Percentiles rank a stretch among this genome's conserved stretches.
These are phyloP conservation scores for Hybognathus amarus DNA, from an alignment of 2,797 vertebrate species.

Conservation along the genomic window DNA sequence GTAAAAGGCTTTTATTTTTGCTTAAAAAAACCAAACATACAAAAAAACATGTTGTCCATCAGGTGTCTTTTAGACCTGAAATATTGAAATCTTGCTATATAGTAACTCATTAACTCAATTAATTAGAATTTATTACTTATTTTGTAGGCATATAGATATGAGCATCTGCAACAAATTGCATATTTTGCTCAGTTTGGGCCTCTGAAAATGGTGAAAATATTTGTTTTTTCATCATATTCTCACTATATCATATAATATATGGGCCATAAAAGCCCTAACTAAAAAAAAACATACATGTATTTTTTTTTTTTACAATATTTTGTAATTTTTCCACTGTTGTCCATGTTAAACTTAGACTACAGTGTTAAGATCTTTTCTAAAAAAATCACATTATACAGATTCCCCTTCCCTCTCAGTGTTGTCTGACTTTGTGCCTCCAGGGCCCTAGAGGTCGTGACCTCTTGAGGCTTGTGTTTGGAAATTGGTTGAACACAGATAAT, in stretches of 20 bases:
- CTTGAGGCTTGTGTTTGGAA: constrained; percentile 1
- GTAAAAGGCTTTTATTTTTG: background rate
- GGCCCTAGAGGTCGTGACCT: constrained; percentile 2
- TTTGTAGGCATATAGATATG: background rate
- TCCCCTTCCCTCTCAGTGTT: background rate
- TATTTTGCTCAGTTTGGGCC: background rate
- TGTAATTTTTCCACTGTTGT: too few species aligned
- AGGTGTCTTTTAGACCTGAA: too few species aligned
- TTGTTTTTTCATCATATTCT: background rate
- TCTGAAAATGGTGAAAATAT: too few species aligned
- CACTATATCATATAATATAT: background rate
- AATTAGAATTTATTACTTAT: background rate
- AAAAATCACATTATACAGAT: background rate
- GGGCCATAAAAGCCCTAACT: background rate
- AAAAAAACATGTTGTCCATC: too few species aligned
- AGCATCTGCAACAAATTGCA: background rate
- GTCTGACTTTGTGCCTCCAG: background rate
- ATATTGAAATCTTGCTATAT: background rate
- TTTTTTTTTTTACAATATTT: background rate
- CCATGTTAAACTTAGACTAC: too few species aligned
- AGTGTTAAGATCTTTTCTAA: background rate
- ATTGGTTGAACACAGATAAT: background rate
- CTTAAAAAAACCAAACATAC: too few species aligned
- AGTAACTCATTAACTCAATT: background rate
- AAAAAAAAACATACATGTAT: too few species aligned